Evolutionary conservation across 2,888 invertebrate species (phyloP).

Genomic region (Lasioglossum oenotherae): DNA sequence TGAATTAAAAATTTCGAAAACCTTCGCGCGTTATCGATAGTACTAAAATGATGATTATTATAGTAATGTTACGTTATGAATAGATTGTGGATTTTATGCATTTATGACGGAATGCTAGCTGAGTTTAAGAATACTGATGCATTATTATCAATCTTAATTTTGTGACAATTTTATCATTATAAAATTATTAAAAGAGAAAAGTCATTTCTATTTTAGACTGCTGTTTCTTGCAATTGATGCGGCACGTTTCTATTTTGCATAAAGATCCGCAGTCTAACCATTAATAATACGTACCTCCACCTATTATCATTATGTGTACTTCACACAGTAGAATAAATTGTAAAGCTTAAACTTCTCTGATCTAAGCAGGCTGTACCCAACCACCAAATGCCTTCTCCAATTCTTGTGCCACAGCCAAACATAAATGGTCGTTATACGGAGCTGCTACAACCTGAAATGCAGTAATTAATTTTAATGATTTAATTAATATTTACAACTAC

Average conservation of each 20-base stretch:
- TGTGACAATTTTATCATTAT: background rate
- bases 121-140: background rate
- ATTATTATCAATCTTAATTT: background rate
- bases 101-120: background rate
- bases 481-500: background rate
- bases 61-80: background rate
- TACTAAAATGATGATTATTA: background rate
- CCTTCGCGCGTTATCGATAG: background rate
- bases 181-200: background rate
- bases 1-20: background rate
- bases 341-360: background rate
- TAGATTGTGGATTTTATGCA: background rate
- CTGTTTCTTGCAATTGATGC: background rate
- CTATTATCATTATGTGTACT: background rate
- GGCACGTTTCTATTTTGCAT: background rate
- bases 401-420: conserved; percentile 90
- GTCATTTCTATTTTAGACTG: background rate
- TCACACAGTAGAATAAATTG: background rate
- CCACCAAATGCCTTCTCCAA: conserved; percentile 90
- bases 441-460: conserved; percentile 88
- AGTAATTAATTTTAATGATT: background rate
- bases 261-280: background rate
- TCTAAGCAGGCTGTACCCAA: conserved; percentile 87
- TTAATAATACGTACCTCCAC: background rate
- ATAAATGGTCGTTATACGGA: conserved; percentile 89